Evolutionary conservation across 2,113 vertebrate genomes (phyloP).

Genomic region (Anoplopoma fimbria): DNA sequence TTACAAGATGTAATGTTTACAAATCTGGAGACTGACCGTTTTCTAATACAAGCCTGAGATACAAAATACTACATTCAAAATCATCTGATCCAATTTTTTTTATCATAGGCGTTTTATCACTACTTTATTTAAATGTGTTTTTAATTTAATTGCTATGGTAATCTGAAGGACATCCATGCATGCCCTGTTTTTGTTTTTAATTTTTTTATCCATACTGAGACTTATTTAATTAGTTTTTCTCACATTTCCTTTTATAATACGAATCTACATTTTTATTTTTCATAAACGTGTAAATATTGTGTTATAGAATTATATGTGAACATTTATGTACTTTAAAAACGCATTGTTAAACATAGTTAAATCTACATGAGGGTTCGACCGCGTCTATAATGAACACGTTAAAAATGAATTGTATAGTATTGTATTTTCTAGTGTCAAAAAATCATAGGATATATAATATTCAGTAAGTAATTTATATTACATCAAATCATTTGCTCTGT

Average conservation of each 20-base stretch:
- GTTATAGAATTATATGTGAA: constrained; percentile 58
- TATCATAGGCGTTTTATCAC: constrained; percentile 61
- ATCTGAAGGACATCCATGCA: constrained; percentile 68
- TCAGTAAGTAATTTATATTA: constrained; percentile 33
- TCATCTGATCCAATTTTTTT: constrained; percentile 50
- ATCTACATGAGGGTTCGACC: constrained; percentile 45
- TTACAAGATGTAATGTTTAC: constrained; percentile 74
- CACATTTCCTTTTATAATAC: constrained; percentile 58
- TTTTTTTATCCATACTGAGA: constrained; percentile 43
- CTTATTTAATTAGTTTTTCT: constrained; percentile 66
- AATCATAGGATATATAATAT: constrained; percentile 46
- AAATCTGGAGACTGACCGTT: constrained; percentile 67
- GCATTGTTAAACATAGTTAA: constrained; percentile 35
- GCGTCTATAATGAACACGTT: constrained; percentile 44
- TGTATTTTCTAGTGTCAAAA: constrained; percentile 61
- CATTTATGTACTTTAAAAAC: constrained; percentile 49
- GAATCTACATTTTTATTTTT: constrained; percentile 60
- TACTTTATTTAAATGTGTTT: constrained; percentile 77
- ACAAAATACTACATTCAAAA: constrained; percentile 67
- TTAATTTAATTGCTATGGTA: constrained; percentile 68
- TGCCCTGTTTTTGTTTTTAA: constrained; percentile 46
- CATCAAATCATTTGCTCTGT: constrained; percentile 19
- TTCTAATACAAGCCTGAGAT: constrained; percentile 77
- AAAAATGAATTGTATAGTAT: constrained; percentile 54
- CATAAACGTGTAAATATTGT: constrained; percentile 70